Conservation (phyloP, 2,797 vertebrate species). For the Podarcis lilfordi region DNA sequence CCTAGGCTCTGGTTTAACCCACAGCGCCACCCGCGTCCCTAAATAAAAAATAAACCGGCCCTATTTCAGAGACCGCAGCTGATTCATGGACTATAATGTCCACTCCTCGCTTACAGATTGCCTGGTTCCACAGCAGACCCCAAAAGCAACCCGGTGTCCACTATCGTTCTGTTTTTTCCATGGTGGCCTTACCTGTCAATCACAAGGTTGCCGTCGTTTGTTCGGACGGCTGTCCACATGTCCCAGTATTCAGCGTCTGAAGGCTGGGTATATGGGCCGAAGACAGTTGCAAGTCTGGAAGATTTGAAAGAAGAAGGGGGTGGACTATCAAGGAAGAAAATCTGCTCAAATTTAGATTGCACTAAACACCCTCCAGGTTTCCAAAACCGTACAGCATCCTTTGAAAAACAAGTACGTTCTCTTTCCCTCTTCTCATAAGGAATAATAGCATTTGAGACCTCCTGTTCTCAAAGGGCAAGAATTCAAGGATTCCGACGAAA, state of each 20-base stretch:
- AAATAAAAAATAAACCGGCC: too few relatives aligned
- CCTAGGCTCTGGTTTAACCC: too few relatives aligned
- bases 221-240: conserved; percentile 91
- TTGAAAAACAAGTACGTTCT: neutral
- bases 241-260: conserved; percentile 92
- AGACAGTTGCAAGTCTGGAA: conserved; percentile 88
- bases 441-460: neutral
- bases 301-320: neutral
- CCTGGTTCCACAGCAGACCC: too few relatives aligned
- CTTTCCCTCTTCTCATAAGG: neutral
- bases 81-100: too few relatives aligned
- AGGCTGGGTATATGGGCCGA: conserved; percentile 93
- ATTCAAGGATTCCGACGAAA: too few relatives aligned
- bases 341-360: too few relatives aligned
- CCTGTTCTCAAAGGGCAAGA: neutral
- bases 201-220: conserved; percentile 92
- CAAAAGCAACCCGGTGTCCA: neutral
- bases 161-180: neutral
- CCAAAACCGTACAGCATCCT: too few relatives aligned
- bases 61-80: too few relatives aligned
- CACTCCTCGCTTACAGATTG: too few relatives aligned
- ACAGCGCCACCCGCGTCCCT: too few relatives aligned
- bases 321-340: too few relatives aligned
- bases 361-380: too few relatives aligned
- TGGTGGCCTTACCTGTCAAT: conserved; percentile 85